Evolutionary conservation across 2,888 invertebrate species (phyloP).

Genomic region (Sminthurinus aureus): DNA sequence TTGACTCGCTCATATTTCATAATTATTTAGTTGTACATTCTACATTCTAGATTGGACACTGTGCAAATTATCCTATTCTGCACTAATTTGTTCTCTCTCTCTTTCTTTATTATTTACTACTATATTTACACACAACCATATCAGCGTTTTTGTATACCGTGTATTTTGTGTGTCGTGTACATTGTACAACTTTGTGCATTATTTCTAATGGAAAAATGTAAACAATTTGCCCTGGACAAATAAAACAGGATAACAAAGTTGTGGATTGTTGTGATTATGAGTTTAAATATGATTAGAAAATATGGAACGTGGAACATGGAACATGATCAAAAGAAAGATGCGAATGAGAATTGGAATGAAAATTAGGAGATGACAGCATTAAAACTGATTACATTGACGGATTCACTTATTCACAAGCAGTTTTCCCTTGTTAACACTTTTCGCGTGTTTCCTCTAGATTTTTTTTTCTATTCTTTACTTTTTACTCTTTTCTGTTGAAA

Average conservation of each 20-base stretch:
- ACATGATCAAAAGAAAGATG: too few relatives aligned
- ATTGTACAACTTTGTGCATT: too few relatives aligned
- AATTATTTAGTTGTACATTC: conserved; percentile 18
- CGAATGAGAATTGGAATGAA: too few relatives aligned
- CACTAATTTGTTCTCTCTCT: conserved; percentile 5
- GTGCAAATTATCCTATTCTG: not conserved
- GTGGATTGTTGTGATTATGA: not conserved
- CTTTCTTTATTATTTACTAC: too few relatives aligned
- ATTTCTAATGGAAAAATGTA: conserved; percentile 11
- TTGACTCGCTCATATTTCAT: conserved; percentile 20
- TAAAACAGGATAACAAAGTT: not conserved
- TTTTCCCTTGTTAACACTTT: too few relatives aligned
- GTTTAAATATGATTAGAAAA: not conserved
- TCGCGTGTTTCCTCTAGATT: too few relatives aligned
- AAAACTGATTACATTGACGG: not conserved
- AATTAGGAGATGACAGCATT: not conserved
- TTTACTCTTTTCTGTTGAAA: too few relatives aligned
- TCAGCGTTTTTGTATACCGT: too few relatives aligned
- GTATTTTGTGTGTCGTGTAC: too few relatives aligned
- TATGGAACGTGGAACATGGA: too few relatives aligned
- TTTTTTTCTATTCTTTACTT: too few relatives aligned
- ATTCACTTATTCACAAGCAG: not conserved
- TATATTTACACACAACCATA: too few relatives aligned
- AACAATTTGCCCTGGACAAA: not conserved
- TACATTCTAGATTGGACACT: not conserved